Evolutionary conservation across 2,888 invertebrate genomes (phyloP).

Genomic region (Melinaea menophilus): DNA sequence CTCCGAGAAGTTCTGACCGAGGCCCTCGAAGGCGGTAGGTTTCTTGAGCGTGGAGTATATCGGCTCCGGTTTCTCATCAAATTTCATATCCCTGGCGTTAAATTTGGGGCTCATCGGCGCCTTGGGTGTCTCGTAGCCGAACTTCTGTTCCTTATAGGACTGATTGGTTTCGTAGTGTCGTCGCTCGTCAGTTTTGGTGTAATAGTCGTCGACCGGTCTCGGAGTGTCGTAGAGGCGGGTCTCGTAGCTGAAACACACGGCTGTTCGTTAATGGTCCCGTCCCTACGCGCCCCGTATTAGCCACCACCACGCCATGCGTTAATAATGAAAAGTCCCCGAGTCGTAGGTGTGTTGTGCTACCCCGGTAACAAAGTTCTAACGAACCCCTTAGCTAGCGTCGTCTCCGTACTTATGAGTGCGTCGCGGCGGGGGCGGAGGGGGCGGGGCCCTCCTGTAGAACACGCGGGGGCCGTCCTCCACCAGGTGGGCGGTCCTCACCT

Average conservation of each 20-base stretch:
- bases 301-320: conserved; percentile 41
- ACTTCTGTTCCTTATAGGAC: conserved; percentile 55
- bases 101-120: conserved; percentile 69
- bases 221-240: conserved; percentile 76
- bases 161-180: conserved; percentile 46
- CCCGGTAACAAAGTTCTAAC: conserved; percentile 42
- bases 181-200: conserved; percentile 55
- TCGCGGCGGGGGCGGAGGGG: conserved; percentile 66
- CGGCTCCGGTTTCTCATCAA: conserved; percentile 64
- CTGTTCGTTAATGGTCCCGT: conserved; percentile 39
- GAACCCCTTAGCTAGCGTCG: conserved; percentile 50
- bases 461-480: conserved; percentile 37
- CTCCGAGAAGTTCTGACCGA: conserved; percentile 65
- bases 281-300: conserved; percentile 16
- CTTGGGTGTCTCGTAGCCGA: conserved; percentile 61
- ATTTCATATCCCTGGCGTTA: conserved; percentile 71
- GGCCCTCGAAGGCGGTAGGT: conserved; percentile 54
- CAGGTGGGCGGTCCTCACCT: conserved; percentile 58
- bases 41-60: conserved; percentile 66
- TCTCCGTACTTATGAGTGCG: conserved; percentile 63
- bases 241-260: conserved; percentile 70
- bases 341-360: conserved; percentile 24
- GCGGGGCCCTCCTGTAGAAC: conserved; percentile 47
- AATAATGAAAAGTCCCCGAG: conserved; percentile 3
- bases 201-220: conserved; percentile 60